phyloP scores from a whole-genome alignment of 2,888 invertebrate genomes.

The Tyria jacobaeae region DNA sequence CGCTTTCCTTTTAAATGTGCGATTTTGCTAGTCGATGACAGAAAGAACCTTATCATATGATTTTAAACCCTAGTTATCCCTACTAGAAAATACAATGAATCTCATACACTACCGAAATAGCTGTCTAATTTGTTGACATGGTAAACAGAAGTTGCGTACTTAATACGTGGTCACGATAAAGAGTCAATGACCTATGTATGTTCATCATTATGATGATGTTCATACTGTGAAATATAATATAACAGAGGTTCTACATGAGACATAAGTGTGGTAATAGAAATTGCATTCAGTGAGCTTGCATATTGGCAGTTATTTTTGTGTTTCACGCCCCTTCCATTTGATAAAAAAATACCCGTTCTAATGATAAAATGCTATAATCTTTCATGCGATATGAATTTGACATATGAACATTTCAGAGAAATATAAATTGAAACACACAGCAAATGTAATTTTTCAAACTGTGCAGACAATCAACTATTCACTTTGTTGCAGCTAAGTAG shows the following conservation, averaged over 20 bases:
- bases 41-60: neutral
- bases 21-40: neutral
- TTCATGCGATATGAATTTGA: too few relatives aligned
- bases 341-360: too few relatives aligned
- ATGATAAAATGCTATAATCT: too few relatives aligned
- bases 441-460: neutral
- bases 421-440: too few relatives aligned
- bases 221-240: neutral
- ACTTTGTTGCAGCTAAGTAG: neutral
- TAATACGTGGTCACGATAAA: slow-evolving; percentile 32
- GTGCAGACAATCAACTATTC: neutral
- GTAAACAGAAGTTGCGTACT: slow-evolving; percentile 12
- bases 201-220: neutral
- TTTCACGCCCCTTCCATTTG: too few relatives aligned
- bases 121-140: slow-evolving; percentile 30
- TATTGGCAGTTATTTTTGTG: too few relatives aligned
- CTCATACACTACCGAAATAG: slow-evolving; percentile 20
- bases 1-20: neutral
- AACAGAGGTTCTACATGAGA: neutral
- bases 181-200: slow-evolving; percentile 29
- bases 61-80: neutral
- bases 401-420: too few relatives aligned
- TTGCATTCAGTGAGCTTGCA: too few relatives aligned
- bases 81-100: neutral
- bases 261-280: neutral